Base-by-base conservation (phyloP, 2,888 invertebrate species). In the Salpingus planirostris region DNA sequence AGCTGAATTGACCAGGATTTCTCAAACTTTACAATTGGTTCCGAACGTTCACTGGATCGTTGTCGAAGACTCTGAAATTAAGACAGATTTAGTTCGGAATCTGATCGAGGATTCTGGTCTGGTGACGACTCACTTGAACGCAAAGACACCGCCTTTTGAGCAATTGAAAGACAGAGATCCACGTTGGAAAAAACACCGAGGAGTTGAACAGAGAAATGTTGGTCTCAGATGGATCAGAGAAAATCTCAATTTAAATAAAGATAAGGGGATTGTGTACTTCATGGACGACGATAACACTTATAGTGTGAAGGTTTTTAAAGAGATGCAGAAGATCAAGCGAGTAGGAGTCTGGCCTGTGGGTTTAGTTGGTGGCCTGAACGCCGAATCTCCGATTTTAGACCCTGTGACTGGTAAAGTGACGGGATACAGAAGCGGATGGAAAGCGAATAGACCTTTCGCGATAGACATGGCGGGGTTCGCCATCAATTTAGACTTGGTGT, bases 391-490 rank as follows among this genome's bases (percentile, higher is more conserved):
- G 0, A 58, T 88, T 7, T 73, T 95, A 2, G 69, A 78, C 55
- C 67, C 68, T 2, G 63, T 71, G 38, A 78, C 66, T 27, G 74
- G 70, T 36, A 71, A 68, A 52, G 74, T 81, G 3, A 61, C 60
- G 7, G 75, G 76, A 7, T 85, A 76, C 60, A 75, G 74, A 48
- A 80, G 83, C 1, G 84, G 78, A 1, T 97, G 92, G 89, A 83
- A 85, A 53, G 85, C 92, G 0, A 80, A 89, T 49, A 70, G 97
- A 38, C 83, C 87, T 0, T 98, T 96, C 68, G 93, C 97, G 1
- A 79, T 95, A 21, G 97, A 98, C 57, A 98, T 98, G 97, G 97
- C 97, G 1, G 95, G 91, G 0, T 96, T 95, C 58, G 92, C 87
- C 4, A 80, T 93, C 22, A 89, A 88, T 58, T 66, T 87, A 2